phyloP scores from a whole-genome alignment of 2,888 invertebrate species.

The Ophion slaviceki region DNA sequence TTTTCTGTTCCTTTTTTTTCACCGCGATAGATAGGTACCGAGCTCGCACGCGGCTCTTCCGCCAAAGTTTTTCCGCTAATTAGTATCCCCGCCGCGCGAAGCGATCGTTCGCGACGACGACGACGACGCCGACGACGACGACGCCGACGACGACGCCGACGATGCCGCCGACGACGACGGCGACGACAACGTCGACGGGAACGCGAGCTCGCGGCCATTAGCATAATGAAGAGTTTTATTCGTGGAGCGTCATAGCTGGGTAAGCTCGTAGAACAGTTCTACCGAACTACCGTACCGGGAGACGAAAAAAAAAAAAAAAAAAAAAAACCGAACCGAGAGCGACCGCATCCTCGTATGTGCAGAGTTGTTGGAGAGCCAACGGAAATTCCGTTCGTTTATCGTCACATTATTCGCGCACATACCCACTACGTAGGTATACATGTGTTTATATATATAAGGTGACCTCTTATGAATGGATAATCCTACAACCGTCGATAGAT shows the following conservation, averaged over 20 bases:
- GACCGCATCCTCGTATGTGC: constrained; percentile 28
- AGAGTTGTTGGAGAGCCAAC: constrained; percentile 25
- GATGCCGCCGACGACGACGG: no score
- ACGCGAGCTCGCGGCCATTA: constrained; percentile 58
- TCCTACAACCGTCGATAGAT: no score
- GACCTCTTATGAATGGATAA: no score
- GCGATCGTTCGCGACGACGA: constrained; percentile 56
- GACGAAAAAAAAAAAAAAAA: background rate
- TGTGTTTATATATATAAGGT: background rate
- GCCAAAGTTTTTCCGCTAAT: constrained; percentile 62
- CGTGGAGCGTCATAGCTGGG: constrained; percentile 35
- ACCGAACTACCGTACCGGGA: background rate
- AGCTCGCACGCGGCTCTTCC: background rate
- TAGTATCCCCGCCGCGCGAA: constrained; percentile 56
- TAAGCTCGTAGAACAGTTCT: constrained; percentile 39
- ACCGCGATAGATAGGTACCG: constrained; percentile 9
- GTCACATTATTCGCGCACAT: constrained; percentile 1
- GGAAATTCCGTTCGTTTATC: constrained; percentile 27
- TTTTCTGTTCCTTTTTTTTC: background rate
- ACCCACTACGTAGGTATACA: background rate
- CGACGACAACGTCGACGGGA: constrained; percentile 40
- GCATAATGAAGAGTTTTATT: constrained; percentile 65
- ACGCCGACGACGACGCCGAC: no score
- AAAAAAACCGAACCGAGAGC: background rate
- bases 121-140: constrained; percentile 18